These are phyloP conservation scores for Ophraella communa DNA, from an alignment of 2,888 invertebrate genomes.

Conservation along the genomic window DNA sequence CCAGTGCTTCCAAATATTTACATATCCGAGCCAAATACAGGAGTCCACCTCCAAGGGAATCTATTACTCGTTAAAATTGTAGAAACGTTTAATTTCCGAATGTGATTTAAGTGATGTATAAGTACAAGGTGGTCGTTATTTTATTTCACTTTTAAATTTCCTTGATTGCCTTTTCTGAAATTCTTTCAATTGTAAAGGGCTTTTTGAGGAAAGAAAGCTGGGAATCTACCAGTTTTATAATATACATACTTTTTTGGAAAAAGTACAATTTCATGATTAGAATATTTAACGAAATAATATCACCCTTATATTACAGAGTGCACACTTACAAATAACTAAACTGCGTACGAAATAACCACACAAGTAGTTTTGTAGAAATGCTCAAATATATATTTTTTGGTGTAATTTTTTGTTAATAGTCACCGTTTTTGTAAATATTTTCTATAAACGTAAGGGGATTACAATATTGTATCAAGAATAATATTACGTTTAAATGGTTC, in stretches of 20 bases:
- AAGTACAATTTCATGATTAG: too few species aligned
- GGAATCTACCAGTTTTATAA: too few species aligned
- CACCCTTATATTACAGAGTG: too few species aligned
- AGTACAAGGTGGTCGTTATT: too few species aligned
- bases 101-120: background rate
- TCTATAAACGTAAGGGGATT: background rate
- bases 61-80: conserved; percentile 55
- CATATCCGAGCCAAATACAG: conserved; percentile 78
- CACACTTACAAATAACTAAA: too few species aligned
- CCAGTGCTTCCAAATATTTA: conserved; percentile 62
- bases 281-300: too few species aligned
- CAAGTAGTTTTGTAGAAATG: background rate
- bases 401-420: background rate
- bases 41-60: conserved; percentile 71
- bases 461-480: background rate
- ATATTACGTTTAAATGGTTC: background rate
- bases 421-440: background rate
- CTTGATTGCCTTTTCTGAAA: too few species aligned
- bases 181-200: too few species aligned
- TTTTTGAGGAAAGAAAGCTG: too few species aligned
- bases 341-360: too few species aligned
- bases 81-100: background rate
- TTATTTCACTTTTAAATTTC: too few species aligned
- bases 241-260: too few species aligned
- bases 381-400: background rate